These are phyloP conservation scores for Scaptomyza hsui DNA, from an alignment of 1,140 invertebrate genomes.

Conservation along the genomic window DNA sequence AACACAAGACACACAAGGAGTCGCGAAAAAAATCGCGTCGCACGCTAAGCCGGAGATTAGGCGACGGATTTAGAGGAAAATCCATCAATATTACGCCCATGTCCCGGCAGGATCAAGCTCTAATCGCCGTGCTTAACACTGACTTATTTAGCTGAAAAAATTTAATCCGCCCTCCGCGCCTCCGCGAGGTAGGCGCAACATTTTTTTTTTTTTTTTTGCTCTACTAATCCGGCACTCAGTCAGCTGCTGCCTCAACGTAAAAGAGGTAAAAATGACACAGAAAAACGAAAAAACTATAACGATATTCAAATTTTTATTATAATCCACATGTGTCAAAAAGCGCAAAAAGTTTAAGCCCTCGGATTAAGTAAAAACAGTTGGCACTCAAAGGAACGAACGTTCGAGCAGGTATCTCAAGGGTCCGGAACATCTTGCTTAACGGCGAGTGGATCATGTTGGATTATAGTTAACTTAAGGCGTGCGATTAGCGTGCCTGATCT, in stretches of 20 bases:
- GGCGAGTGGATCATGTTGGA: slow-evolving; percentile 55
- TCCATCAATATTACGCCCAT: slow-evolving; percentile 80
- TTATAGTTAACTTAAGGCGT: slow-evolving; percentile 75
- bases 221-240: slow-evolving; percentile 54
- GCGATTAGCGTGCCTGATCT: slow-evolving; percentile 42
- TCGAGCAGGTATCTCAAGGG: slow-evolving; percentile 4
- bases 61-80: slow-evolving; percentile 76
- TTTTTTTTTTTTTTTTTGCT: slow-evolving; percentile 32
- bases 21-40: slow-evolving; percentile 77
- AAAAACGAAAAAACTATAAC: slow-evolving; percentile 32
- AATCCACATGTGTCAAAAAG: background rate
- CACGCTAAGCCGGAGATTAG: slow-evolving; percentile 78
- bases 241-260: slow-evolving; percentile 57
- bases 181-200: slow-evolving; percentile 50
- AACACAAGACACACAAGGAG: slow-evolving; percentile 44
- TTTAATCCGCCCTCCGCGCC: slow-evolving; percentile 60
- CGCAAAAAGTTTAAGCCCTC: slow-evolving; percentile 64
- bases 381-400: slow-evolving; percentile 6
- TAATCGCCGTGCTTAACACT: slow-evolving; percentile 72
- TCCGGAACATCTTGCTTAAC: slow-evolving; percentile 44
- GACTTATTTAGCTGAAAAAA: slow-evolving; percentile 76
- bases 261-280: slow-evolving; percentile 71
- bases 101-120: slow-evolving; percentile 68
- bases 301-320: slow-evolving; percentile 50
- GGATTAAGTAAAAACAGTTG: slow-evolving; percentile 71